Evolutionary conservation across 2,113 vertebrate genomes (phyloP).

Genomic region (Microcebus griseorufus): DNA sequence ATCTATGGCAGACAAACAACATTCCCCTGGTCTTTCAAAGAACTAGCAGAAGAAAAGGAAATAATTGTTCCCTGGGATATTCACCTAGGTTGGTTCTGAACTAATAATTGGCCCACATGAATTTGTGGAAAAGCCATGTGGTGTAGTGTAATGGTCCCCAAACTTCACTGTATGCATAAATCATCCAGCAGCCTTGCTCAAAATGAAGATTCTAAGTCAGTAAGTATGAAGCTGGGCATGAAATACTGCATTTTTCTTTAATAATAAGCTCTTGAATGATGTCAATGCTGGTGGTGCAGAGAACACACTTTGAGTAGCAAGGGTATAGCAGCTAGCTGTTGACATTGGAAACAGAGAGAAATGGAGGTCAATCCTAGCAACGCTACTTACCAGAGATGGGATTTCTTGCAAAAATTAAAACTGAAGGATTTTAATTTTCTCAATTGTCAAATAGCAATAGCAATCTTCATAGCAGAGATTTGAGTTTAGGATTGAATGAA

Average conservation of each 20-base stretch:
- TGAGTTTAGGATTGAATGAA: not conserved
- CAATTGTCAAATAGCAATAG: not conserved
- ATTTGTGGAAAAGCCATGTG: not conserved
- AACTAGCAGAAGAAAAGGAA: not conserved
- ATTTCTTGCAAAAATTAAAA: not conserved
- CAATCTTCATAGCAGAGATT: not conserved
- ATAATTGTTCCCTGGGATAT: not conserved
- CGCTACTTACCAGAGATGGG: not conserved
- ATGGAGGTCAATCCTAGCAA: not conserved
- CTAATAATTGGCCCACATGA: not conserved
- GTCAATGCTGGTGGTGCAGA: not conserved
- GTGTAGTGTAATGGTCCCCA: not conserved
- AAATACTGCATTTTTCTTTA: not conserved
- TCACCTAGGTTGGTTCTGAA: not conserved
- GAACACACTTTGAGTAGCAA: not conserved
- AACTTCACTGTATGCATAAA: not conserved
- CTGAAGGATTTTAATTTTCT: not conserved
- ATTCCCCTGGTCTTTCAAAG: not conserved
- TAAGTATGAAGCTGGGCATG: not conserved
- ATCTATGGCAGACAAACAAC: not conserved
- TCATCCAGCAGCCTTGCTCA: not conserved
- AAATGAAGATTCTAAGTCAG: not conserved
- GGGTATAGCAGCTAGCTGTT: not conserved
- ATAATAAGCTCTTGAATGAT: not conserved
- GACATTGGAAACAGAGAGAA: not conserved